Base-by-base conservation (phyloP, 2,888 invertebrate species). In the Crematogaster levior region DNA sequence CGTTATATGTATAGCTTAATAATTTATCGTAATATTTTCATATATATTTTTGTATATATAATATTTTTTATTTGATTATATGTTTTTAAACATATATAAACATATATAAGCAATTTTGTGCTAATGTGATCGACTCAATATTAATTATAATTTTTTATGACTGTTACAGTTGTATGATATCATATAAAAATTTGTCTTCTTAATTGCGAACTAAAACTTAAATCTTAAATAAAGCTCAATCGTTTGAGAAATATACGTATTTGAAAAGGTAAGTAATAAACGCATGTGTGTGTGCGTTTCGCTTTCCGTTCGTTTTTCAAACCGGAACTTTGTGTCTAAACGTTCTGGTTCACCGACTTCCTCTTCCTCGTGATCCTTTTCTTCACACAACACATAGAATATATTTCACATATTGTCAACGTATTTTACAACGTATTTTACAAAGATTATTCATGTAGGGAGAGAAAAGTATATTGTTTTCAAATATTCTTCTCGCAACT, bases 311-410 rank as follows among this genome's bases (percentile, higher is more conserved):
- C 24, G 51, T 56, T 65, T 27, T n/a, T 80, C 80, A 72, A 80
- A 65, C 70, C 82, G 89, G 89, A 88, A 89, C 79, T 79, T 27
- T 40, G 37, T 70, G 84, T 84, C 85, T 83, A 82, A 63, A 72
- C 68, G 87, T 87, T 87, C 74, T 83, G 87, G 66, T 51, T 80
- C 84, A 83, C 72, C 37, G 87, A 65, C 85, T 87, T 85, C 85
- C 82, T 82, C 81, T 88, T 83, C 82, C 72, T 83, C 63, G 70
- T 43, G 74, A 84, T 85, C 82, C 72, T 82, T 84, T 83, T 84
- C 75, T 77, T 27, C 60, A 46, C 24, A 53, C 81, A 81, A 72
- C 84, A 86, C 75, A 85, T 83, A 81, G 58, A 40, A 63, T 60
- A 63, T 81, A 85, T 85, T 73, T 84, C 30, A 63, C 73, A 30